phyloP scores from a whole-genome alignment of 2,888 invertebrate species.

The Drosophila ustulata region DNA sequence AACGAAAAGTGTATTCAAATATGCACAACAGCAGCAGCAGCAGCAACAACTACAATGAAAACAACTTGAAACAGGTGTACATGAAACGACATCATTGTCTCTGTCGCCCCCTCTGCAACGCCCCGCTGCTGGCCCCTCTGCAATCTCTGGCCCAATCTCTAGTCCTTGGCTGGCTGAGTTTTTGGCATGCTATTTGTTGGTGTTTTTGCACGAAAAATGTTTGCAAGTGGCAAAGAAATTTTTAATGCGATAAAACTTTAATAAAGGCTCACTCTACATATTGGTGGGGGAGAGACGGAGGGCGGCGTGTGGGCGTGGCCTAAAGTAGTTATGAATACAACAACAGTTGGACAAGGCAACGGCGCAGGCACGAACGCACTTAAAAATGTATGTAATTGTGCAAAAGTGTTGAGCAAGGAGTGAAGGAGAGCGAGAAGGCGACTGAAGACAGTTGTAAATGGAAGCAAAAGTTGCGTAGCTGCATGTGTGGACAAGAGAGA shows the following conservation, averaged over 20 bases:
- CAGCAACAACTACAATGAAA: constrained; percentile 64
- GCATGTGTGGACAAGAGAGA: constrained; percentile 16
- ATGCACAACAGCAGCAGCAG: constrained; percentile 60
- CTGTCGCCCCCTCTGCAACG: constrained; percentile 8
- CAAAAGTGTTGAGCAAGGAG: constrained; percentile 66
- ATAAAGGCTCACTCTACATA: constrained; percentile 70
- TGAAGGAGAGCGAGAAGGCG: constrained; percentile 1
- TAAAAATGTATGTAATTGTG: constrained; percentile 82
- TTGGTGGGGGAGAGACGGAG: constrained; percentile 7
- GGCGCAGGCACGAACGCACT: constrained; percentile 75
- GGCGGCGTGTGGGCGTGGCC: constrained; percentile 55
- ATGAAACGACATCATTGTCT: constrained; percentile 78
- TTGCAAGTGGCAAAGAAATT: constrained; percentile 73
- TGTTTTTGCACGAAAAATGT: constrained; percentile 72
- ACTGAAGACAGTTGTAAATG: constrained; percentile 46
- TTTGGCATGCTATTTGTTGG: constrained; percentile 69
- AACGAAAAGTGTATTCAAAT: constrained; percentile 80
- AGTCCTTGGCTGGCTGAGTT: constrained; percentile 67
- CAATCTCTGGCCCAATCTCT: constrained; percentile 45
- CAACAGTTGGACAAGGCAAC: constrained; percentile 64
- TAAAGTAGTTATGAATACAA: constrained; percentile 79
- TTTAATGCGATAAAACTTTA: constrained; percentile 81
- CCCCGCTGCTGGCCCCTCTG: background rate
- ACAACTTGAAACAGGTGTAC: constrained; percentile 79
- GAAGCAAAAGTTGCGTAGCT: constrained; percentile 55